Conservation (phyloP, 2,888 invertebrate species). For the Hoplodrina ambigua region DNA sequence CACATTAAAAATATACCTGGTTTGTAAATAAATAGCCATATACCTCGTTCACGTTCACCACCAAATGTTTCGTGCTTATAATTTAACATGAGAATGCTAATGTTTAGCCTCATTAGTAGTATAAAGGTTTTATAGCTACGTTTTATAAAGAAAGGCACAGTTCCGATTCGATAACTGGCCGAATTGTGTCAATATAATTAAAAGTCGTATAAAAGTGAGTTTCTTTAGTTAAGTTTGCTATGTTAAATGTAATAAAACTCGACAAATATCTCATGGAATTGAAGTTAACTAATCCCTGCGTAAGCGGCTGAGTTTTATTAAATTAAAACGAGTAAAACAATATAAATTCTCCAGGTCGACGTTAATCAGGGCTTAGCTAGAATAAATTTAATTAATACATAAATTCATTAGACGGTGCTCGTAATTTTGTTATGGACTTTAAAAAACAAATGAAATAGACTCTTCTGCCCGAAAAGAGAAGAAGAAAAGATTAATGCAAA, state of each 20-base stretch:
- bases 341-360: constrained; percentile 43
- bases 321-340: constrained; percentile 17
- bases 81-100: constrained; percentile 55
- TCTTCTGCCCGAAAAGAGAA: constrained; percentile 42
- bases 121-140: constrained; percentile 33
- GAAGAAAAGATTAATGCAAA: constrained; percentile 12
- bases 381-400: constrained; percentile 25
- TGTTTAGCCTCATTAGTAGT: constrained; percentile 55
- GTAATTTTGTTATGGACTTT: background rate
- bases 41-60: constrained; percentile 16
- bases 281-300: constrained; percentile 9
- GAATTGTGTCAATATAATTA: constrained; percentile 16
- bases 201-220: constrained; percentile 8
- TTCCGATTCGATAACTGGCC: background rate
- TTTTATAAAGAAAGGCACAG: constrained; percentile 19
- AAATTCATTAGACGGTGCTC: constrained; percentile 15
- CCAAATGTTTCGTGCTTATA: constrained; percentile 51
- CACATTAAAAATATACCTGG: constrained; percentile 13
- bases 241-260: background rate
- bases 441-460: constrained; percentile 24
- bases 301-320: background rate
- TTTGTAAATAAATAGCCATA: constrained; percentile 14
- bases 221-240: background rate
- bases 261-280: background rate
- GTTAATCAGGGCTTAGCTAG: constrained; percentile 11